Evolutionary conservation across 2,113 vertebrate genomes (phyloP).

Genomic region (Microtus ochrogaster): DNA sequence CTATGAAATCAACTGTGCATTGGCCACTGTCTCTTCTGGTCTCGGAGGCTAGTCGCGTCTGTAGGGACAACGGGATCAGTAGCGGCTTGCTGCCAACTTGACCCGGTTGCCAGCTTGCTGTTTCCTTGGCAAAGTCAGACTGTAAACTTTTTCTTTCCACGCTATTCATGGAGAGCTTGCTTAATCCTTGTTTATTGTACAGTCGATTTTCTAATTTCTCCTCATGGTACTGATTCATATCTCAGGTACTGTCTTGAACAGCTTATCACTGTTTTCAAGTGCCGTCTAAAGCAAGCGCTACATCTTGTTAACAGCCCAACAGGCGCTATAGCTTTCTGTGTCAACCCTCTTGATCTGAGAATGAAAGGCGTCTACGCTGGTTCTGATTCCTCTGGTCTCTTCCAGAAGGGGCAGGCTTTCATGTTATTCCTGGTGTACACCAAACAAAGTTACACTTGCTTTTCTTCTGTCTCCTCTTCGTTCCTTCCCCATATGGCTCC

Average conservation of each 20-base stretch:
- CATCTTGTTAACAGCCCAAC: not conserved
- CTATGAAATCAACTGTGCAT: constrained; percentile 56
- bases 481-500: not conserved
- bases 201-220: constrained; percentile 7
- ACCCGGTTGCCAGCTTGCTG: not conserved
- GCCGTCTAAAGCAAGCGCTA: not conserved
- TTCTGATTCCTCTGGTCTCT: not conserved
- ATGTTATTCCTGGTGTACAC: not conserved
- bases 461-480: not conserved
- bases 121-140: not conserved
- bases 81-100: not conserved
- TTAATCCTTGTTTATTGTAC: constrained; percentile 12
- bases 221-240: constrained; percentile 30
- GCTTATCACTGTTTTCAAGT: not conserved
- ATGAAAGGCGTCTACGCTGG: not conserved
- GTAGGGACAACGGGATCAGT: not conserved
- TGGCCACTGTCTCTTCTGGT: not conserved
- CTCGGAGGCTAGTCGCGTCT: not conserved
- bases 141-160: not conserved
- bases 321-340: not conserved
- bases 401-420: not conserved
- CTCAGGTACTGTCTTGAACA: not conserved
- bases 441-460: not conserved
- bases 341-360: not conserved
- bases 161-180: not conserved